Percentiles rank a stretch among this genome's conserved stretches.
Conservation (phyloP, 2,888 invertebrate genomes). For the Caenorhabditis angaria region DNA sequence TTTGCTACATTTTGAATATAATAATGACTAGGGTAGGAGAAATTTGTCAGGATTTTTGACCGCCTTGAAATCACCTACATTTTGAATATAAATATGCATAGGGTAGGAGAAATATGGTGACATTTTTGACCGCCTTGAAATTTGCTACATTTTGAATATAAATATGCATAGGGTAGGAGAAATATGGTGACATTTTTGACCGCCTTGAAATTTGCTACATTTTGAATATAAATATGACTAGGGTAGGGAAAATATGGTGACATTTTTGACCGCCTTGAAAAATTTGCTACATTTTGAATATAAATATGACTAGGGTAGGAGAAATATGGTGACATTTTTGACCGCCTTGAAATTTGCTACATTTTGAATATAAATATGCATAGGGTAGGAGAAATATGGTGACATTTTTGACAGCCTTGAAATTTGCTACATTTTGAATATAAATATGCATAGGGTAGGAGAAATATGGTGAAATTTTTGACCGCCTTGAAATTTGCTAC, state of each 20-base stretch:
- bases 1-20: no score
- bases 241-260: not conserved
- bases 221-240: no score
- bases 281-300: no score
- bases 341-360: not conserved
- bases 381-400: slow-evolving; percentile 14
- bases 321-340: not conserved
- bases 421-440: not conserved
- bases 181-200: no score
- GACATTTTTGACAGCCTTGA: not conserved
- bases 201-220: no score
- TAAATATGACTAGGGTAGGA: not conserved
- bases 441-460: not conserved
- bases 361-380: slow-evolving; percentile 19
- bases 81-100: no score
- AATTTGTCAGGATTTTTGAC: no score
- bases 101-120: not conserved
- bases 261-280: no score
- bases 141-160: not conserved
- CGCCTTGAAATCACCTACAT: no score
- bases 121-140: not conserved
- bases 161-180: not conserved
- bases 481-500: not conserved
- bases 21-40: not conserved
- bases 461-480: no score